A percentile compares a stretch with the other conserved stretches of the same genome.
Evolutionary conservation across 2,888 invertebrate genomes (phyloP).

Genomic region (Anthoptus insignis): DNA sequence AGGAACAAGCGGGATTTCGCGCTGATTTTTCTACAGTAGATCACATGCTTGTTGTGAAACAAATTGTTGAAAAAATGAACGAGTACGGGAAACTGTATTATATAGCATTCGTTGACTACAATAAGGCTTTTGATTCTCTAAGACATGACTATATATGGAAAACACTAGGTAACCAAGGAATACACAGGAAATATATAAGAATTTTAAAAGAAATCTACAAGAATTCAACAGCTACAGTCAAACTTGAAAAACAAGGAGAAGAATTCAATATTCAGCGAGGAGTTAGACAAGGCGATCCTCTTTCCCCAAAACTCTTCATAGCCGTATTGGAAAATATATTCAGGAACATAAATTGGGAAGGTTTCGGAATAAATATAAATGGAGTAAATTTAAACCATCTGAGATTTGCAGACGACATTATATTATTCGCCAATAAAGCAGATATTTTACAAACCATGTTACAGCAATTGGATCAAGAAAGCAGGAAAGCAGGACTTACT

Average conservation of each 20-base stretch:
- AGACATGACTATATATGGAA: slow-evolving; percentile 13
- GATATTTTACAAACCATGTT: slow-evolving; percentile 13
- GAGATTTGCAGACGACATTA: slow-evolving; percentile 22
- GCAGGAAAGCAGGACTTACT: slow-evolving; percentile 11
- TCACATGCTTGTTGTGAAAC: slow-evolving; percentile 17
- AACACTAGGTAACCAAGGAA: slow-evolving; percentile 14
- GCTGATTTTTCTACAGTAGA: slow-evolving; percentile 18
- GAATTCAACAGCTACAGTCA: slow-evolving; percentile 12
- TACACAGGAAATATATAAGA: slow-evolving; percentile 6
- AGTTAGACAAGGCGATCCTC: slow-evolving; percentile 21
- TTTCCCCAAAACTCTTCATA: slow-evolving; percentile 18
- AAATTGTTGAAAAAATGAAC: slow-evolving; percentile 20
- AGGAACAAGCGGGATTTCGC: slow-evolving; percentile 23
- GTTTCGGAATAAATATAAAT: slow-evolving; percentile 19
- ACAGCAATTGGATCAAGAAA: slow-evolving; percentile 15
- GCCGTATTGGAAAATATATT: slow-evolving; percentile 23
- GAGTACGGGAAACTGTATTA: slow-evolving; percentile 14
- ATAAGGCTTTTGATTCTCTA: slow-evolving; percentile 15
- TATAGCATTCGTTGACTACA: slow-evolving; percentile 18
- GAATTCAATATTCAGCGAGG: slow-evolving; percentile 15
- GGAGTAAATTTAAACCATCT: slow-evolving; percentile 16
- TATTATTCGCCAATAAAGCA: slow-evolving; percentile 11
- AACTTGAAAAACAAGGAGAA: slow-evolving; percentile 15
- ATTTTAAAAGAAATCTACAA: slow-evolving; percentile 14
- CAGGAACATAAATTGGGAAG: slow-evolving; percentile 15